Percentiles rank a stretch among this genome's conserved stretches.
phyloP scores from a whole-genome alignment of 1,140 invertebrate species.

The Listronotus bonariensis region DNA sequence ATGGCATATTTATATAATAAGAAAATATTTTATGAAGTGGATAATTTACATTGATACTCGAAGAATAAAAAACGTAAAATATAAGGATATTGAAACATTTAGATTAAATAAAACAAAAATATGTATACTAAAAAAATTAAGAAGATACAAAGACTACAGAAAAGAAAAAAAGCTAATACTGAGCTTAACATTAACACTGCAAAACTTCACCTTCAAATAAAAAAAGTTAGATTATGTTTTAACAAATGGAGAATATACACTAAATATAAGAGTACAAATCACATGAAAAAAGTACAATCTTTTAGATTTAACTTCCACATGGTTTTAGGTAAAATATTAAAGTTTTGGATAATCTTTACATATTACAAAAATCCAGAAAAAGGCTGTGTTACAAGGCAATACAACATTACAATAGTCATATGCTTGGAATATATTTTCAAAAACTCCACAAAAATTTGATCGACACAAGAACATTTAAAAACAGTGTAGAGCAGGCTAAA shows the following conservation, averaged over 20 bases:
- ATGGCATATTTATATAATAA: slow-evolving; percentile 5
- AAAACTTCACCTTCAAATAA: neutral
- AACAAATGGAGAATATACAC: slow-evolving; percentile 27
- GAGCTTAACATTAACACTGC: slow-evolving; percentile 8
- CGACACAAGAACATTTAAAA: slow-evolving; percentile 17
- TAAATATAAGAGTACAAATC: slow-evolving; percentile 12
- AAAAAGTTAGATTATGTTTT: slow-evolving; percentile 13
- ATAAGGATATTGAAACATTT: slow-evolving; percentile 3
- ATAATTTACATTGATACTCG: slow-evolving; percentile 14
- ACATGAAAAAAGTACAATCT: neutral
- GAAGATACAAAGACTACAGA: slow-evolving; percentile 5
- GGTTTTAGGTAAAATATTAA: slow-evolving; percentile 14
- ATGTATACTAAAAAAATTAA: slow-evolving; percentile 19
- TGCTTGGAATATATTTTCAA: slow-evolving; percentile 9
- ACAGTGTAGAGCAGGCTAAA: slow-evolving; percentile 34
- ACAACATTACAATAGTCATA: neutral
- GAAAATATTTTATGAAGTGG: slow-evolving; percentile 18
- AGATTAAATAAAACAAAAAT: slow-evolving; percentile 20
- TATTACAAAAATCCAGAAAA: slow-evolving; percentile 10
- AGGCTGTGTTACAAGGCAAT: slow-evolving; percentile 1
- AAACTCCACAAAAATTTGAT: slow-evolving; percentile 18
- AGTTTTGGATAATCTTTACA: slow-evolving; percentile 7
- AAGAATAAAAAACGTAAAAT: slow-evolving; percentile 25
- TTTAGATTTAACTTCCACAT: neutral
- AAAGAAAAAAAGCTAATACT: slow-evolving; percentile 21